Evolutionary conservation across 2,797 vertebrate species (phyloP), one percentile per base, ranked within the genome.

Genomic region (Morus bassanus): DNA sequence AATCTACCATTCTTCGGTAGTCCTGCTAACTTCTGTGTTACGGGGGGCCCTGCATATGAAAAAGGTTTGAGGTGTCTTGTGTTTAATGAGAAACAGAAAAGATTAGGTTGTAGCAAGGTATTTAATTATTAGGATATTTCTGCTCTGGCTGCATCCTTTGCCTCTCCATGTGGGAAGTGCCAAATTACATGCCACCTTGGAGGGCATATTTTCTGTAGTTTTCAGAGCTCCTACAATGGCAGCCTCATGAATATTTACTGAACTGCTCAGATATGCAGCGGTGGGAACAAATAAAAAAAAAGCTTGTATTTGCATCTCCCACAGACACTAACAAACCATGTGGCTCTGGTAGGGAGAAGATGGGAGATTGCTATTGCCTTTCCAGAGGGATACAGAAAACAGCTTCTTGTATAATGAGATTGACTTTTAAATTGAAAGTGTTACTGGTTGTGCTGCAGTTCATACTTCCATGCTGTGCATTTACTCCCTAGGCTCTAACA

Each of bases 401-500:
- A 94, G 97, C 97, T 96, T 96, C 97, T 88, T n/a, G 95, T 97
- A 96, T 98, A 97, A 98, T 97, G 97, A 98, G 97, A 98, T 96
- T 97, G 98, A 98, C 97, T 98, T 97, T 98, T 96, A 97, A 97
- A 97, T 97, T 96, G 96, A 92, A 97, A 97, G 97, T 93, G 96
- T 96, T 89, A 45, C 91, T 72, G 69, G 94, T 96, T 87, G 95
- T 92, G 95, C 93, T 82, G 93, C 94, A 91, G 97, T 96, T 96
- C 97, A 57, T 90, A 91, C 95, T 96, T 94, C 96, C 97, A 97
- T 79, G 96, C 98, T 97, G 97, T 23, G 97, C 95, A 54, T 91
- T 96, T 95, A 96, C 96, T 97, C 98, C 97, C 98, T 97, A 95
- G 97, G 98, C 98, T 98, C 96, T 98, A 96, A 93, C 98, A 98